phyloP scores from a whole-genome alignment of 2,888 invertebrate species.

The Euproctis similis region DNA sequence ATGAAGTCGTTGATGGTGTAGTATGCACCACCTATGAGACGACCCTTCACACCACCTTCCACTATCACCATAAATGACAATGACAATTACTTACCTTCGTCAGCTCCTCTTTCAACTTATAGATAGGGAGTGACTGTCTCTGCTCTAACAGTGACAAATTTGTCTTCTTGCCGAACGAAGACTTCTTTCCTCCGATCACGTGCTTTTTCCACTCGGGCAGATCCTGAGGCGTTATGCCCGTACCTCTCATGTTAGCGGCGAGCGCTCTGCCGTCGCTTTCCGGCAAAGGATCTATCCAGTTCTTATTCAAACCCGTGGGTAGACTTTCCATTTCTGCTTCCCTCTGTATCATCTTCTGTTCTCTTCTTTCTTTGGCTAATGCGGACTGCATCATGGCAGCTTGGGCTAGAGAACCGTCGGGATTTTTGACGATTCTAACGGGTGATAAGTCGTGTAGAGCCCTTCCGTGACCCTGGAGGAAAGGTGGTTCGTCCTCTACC shows the following conservation, averaged over 20 bases:
- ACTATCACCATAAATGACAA: too few relatives aligned
- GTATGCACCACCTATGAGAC: too few relatives aligned
- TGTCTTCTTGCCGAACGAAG: constrained; percentile 98
- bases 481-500: constrained; percentile 98
- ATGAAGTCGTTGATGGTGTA: too few relatives aligned
- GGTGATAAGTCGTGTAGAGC: constrained; percentile 94
- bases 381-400: constrained; percentile 99
- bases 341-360: constrained; percentile 95
- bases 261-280: constrained; percentile 83
- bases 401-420: constrained; percentile 98
- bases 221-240: constrained; percentile 90
- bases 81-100: constrained; percentile 86
- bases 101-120: constrained; percentile 94
- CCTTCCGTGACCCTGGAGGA: constrained; percentile 94
- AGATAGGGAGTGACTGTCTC: constrained; percentile 96
- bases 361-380: constrained; percentile 95
- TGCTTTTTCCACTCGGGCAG: constrained; percentile 99
- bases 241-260: constrained; percentile 88
- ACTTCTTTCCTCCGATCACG: constrained; percentile 97
- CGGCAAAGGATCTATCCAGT: constrained; percentile 97
- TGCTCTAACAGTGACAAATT: constrained; percentile 96
- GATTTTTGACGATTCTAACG: constrained; percentile 97
- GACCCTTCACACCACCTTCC: too few relatives aligned
- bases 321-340: constrained; percentile 92
- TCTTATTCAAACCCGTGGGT: constrained; percentile 87